Evolutionary conservation across 2,113 vertebrate species (phyloP), one percentile per base, ranked within the genome.

Genomic region (Aphelocoma coerulescens): DNA sequence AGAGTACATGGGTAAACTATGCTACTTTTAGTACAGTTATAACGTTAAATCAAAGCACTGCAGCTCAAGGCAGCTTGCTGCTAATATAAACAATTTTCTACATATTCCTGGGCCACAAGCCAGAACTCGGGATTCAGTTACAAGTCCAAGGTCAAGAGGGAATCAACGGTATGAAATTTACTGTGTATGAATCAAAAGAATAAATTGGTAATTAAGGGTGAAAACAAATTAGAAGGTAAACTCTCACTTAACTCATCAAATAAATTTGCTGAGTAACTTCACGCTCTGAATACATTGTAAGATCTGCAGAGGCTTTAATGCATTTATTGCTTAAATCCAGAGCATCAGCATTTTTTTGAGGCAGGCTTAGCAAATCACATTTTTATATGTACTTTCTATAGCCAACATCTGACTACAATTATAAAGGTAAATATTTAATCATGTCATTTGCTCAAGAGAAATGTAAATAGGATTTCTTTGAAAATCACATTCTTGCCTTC

Each of bases 61-160:
- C 97, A 98, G 97, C 98, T 98, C 97, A 98, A 97, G 97, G 97
- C 98, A 98, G 98, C 98, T 98, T 98, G 98, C 98, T 98, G 97
- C 97, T 99, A 98, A 98, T 99, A 98, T 99, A 99, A 99, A 99
- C 98, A 98, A 98, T 98, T 98, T 98, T 98, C 97, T 98, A 97
- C 97, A 97, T 98, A 97, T 98, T 98, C 97, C 98, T 98, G 98
- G 98, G 98, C 97, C 97, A 98, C 93, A 97, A 98, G 98, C 98
- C 98, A 98, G 97, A 97, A 98, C 96, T 98, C 95, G 97, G 89
- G 97, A 98, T 98, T 98, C 98, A 98, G 97, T 98, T 98, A 97
- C 95, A 98, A 98, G 98, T 95, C 92, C 98, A 98, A 97, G 98
- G 98, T 99, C 98, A 99, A 99, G 98, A 98, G 98, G 98, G 97